Evolutionary conservation across 2,113 vertebrate species (phyloP).

Genomic region (Coptodon rendalli): DNA sequence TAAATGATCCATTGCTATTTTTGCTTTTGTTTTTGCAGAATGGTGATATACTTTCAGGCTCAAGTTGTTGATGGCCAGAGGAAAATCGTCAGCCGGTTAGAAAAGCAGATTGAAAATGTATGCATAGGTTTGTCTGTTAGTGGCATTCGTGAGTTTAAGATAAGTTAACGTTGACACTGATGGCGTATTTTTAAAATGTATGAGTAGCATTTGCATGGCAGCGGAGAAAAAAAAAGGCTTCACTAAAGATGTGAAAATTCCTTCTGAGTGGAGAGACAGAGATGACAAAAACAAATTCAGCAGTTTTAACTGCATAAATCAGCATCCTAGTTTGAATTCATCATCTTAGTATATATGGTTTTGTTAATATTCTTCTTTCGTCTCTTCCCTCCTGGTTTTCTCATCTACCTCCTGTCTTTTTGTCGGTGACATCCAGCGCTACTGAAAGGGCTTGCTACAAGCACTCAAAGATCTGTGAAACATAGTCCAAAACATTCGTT

Average conservation of each 20-base stretch:
- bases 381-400: neutral
- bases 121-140: neutral
- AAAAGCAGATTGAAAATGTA: conserved; percentile 81
- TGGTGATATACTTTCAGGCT: conserved; percentile 77
- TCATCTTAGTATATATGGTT: neutral
- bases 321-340: neutral
- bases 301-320: too few species aligned
- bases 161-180: neutral
- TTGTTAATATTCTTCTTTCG: neutral
- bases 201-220: neutral
- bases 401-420: neutral
- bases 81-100: conserved; percentile 71
- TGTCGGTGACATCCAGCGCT: neutral
- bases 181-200: neutral
- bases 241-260: neutral
- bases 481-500: neutral
- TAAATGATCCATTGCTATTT: neutral
- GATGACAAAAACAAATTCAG: neutral
- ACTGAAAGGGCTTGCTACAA: neutral
- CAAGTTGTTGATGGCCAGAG: conserved; percentile 80
- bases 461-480: neutral
- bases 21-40: conserved; percentile 50
- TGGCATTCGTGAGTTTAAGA: neutral
- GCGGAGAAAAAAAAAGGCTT: neutral
- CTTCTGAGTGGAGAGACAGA: neutral